Evolutionary conservation across 2,113 vertebrate species (phyloP), one percentile per base, ranked within the genome.

Genomic region (Coptodon rendalli): DNA sequence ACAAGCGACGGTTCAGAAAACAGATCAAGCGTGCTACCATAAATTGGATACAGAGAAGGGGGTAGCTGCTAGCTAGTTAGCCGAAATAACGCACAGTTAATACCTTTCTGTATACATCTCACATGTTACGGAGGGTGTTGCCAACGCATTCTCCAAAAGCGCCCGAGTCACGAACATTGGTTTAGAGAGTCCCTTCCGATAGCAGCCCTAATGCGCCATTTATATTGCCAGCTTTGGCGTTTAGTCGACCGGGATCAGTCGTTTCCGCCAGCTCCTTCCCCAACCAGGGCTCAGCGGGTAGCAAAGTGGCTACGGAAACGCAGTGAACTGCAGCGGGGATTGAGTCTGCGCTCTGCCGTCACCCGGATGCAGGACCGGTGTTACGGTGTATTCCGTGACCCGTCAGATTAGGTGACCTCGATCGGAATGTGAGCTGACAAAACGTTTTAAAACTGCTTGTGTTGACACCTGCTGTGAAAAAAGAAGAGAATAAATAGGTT

Each of bases 291-390:
- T 92, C 94, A 94, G 93, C 95, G 93, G 93, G 93, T 88, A 92
- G 88, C 91, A 83, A 61, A 61, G 48, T 73, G 87, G 92, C 94
- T 95, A 95, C 96, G 96, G 96, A 97, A 97, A 95, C 94, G 95
- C 93, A 91, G 93, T 80, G 63, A 92, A 86, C 93, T 85, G 93
- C 90, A 89, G 94, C 93, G 87, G 71, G 71, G 81, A 92, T 14
- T 94, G 96, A 93, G 95, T 93, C 90, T 97, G 97, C 96, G 96
- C 92, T 31, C 57, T 96, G 95, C 89, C 38, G 84, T 91, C 78
- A 91, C 94, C 94, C 94, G 95, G 94, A 95, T 95, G 93, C 6
- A 73, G 66, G n/a, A 29, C 76, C 24, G 48, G 91, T 19, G 93
- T 91, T 85, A 88, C 48, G 3, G 71, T n/a, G 31, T 2, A 56